Base-by-base conservation (phyloP, 2,113 vertebrate species). In the Protobothrops flavoviridis region DNA sequence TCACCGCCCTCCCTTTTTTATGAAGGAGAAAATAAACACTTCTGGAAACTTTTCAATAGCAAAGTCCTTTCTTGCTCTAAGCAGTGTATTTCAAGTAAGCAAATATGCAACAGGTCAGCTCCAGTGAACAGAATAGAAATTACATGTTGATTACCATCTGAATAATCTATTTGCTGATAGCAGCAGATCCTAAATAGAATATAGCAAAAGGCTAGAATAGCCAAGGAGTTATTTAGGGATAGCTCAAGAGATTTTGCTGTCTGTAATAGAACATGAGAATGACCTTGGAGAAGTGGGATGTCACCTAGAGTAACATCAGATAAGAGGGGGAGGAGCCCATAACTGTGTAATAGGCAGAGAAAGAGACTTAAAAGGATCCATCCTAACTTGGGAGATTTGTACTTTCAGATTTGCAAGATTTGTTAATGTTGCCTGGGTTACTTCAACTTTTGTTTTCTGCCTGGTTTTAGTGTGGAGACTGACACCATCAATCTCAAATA, bases 101-200 rank as follows among this genome's bases (percentile, higher is more conserved):
- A 53, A 55, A 55, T n/a, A 88, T 29, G 90, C 53, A 90, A 88
- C 52, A 93, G 87, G 93, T 53, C 93, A 92, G 88, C 0, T 11
- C 13, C 93, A 94, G 85, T 2, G 91, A 9, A 9, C 86, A 90
- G 17, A 94, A 89, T 0, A 90, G 21, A 95, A 94, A 91, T 94
- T 0, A 33, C 21, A 90, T 21, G 87, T 94, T 59, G 69, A 93
- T 93, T 59, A 33, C 55, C 74, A 86, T 52, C 90, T 43, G 94
- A 94, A 64, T 88, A 20, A 95, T 95, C n/a, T 23, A 21, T 43
- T 95, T 81, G 17, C 0, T 81, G 21, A 17, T 26, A 61, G 55
- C 26, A 87, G n/a, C 20, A 88, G n/a, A 57, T 56, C 55, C n/a
- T 56, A 56, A 53, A 88, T 10, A 11, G n/a, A 53, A 88, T 55